A percentile compares a stretch with the other conserved stretches of the same genome.
phyloP scores from a whole-genome alignment of 2,113 vertebrate genomes.

The Dicentrarchus labrax region DNA sequence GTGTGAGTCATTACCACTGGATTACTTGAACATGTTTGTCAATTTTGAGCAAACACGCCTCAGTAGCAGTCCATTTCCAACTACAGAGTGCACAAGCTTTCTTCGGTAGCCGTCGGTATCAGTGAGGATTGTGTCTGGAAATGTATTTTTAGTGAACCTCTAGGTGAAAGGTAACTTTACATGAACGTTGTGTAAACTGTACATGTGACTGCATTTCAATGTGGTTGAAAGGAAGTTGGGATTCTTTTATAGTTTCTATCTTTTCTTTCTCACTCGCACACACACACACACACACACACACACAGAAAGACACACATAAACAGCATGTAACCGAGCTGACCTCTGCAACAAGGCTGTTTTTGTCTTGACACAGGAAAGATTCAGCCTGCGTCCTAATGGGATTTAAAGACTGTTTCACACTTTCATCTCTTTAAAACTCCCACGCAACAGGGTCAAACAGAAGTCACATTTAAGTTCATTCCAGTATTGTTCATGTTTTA shows the following conservation, averaged over 20 bases:
- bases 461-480: constrained; percentile 52
- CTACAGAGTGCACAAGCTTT: not conserved
- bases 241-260: constrained; percentile 10
- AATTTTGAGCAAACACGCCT: not conserved
- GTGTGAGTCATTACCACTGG: not conserved
- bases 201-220: constrained; percentile 23
- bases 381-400: constrained; percentile 43
- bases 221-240: constrained; percentile 4
- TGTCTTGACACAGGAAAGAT: constrained; percentile 56
- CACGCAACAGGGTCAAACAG: constrained; percentile 52
- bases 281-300: not conserved
- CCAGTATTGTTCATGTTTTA: not conserved
- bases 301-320: constrained; percentile 16
- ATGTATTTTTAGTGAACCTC: not conserved
- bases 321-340: constrained; percentile 5
- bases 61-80: not conserved
- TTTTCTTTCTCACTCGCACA: not conserved
- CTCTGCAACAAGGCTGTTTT: constrained; percentile 47
- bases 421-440: constrained; percentile 31
- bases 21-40: not conserved
- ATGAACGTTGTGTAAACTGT: not conserved
- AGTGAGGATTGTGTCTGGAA: not conserved
- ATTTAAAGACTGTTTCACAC: constrained; percentile 53
- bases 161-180: not conserved
- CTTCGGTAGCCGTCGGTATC: not conserved